Conservation (phyloP, 2,113 vertebrate genomes). For the Tichodroma muraria region DNA sequence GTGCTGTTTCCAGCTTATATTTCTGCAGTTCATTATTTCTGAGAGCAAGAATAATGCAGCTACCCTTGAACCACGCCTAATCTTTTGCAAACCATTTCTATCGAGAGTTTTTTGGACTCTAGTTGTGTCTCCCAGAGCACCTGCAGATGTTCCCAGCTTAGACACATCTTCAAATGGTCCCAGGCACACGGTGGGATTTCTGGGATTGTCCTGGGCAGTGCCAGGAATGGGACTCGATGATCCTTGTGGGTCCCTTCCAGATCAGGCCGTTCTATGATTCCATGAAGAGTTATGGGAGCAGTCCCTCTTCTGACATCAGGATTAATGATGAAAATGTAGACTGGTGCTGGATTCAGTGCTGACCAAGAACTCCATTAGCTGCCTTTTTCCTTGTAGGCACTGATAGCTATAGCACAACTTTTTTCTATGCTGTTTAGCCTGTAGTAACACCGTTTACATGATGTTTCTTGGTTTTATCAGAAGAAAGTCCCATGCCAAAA, state of each 20-base stretch:
- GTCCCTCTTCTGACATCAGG: neutral
- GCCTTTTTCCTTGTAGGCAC: neutral
- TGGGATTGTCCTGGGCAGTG: neutral
- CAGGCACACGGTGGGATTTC: neutral
- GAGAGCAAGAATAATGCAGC: neutral
- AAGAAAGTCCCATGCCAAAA: neutral
- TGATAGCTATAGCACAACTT: neutral
- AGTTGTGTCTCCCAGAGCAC: neutral
- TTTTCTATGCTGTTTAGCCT: neutral
- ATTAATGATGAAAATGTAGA: neutral
- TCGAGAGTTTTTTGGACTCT: neutral
- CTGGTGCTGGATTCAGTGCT: neutral
- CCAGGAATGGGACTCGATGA: neutral
- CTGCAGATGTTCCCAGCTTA: neutral
- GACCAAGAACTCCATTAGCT: neutral
- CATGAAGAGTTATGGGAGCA: neutral
- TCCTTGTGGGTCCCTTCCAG: neutral
- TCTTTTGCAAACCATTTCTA: neutral
- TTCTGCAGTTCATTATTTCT: neutral
- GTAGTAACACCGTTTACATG: neutral
- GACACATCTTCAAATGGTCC: neutral
- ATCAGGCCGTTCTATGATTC: neutral
- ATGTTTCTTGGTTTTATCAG: neutral
- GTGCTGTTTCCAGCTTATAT: neutral
- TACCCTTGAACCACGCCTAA: neutral